A percentile compares a stretch with the other conserved stretches of the same genome.
phyloP scores from a whole-genome alignment of 2,888 invertebrate genomes.

The Colletes collaris region DNA sequence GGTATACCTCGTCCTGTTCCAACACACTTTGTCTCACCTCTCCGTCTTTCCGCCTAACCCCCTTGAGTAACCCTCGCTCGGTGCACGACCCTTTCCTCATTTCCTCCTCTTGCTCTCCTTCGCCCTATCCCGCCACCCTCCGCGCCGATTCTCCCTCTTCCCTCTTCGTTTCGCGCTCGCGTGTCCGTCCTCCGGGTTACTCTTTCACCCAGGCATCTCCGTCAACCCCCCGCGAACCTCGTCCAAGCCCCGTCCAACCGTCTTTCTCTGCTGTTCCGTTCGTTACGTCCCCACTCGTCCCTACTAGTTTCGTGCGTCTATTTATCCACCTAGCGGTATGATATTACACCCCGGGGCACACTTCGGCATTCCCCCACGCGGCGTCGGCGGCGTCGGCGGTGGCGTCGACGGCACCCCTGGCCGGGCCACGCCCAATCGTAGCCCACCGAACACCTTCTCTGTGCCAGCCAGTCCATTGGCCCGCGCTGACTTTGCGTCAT shows the following conservation, averaged over 20 bases:
- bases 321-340: slow-evolving; percentile 82
- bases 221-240: slow-evolving; percentile 29
- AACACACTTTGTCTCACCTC: slow-evolving; percentile 39
- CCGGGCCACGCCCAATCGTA: slow-evolving; percentile 79
- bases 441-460: slow-evolving; percentile 73
- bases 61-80: slow-evolving; percentile 63
- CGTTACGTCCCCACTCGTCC: slow-evolving; percentile 53
- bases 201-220: slow-evolving; percentile 43
- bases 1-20: slow-evolving; percentile 32
- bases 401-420: slow-evolving; percentile 42
- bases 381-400: slow-evolving; percentile 29
- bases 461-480: slow-evolving; percentile 80
- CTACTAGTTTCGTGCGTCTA: slow-evolving; percentile 76
- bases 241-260: slow-evolving; percentile 36
- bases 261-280: slow-evolving; percentile 56
- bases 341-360: slow-evolving; percentile 82
- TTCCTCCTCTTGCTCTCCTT: slow-evolving; percentile 40
- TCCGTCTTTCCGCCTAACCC: slow-evolving; percentile 58
- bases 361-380: slow-evolving; percentile 69
- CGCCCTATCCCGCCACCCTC: not conserved
- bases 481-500: slow-evolving; percentile 80
- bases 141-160: slow-evolving; percentile 8
- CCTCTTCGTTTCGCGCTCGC: slow-evolving; percentile 39
- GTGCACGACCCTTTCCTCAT: slow-evolving; percentile 63
- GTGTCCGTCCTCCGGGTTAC: slow-evolving; percentile 46